Evolutionary conservation across 2,888 invertebrate species (phyloP).

Genomic region (Hermaeophaga mercurialis): DNA sequence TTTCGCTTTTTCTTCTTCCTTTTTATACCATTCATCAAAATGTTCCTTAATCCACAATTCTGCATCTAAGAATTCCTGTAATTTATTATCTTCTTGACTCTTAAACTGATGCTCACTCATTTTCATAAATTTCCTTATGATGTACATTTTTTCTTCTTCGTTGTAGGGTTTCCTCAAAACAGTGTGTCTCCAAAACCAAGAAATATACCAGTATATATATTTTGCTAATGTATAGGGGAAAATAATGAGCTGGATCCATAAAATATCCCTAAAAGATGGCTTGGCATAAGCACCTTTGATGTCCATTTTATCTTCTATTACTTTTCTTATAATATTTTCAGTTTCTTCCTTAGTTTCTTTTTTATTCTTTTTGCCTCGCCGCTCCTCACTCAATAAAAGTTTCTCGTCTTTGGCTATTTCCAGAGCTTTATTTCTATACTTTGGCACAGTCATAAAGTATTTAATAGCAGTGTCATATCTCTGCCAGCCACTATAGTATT

Average conservation of each 20-base stretch:
- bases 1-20: conserved; percentile 84
- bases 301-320: conserved; percentile 92
- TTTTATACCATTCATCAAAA: conserved; percentile 77
- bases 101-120: conserved; percentile 74
- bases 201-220: conserved; percentile 75
- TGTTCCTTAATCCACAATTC: conserved; percentile 86
- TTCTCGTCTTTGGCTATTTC: conserved; percentile 70
- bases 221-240: conserved; percentile 75
- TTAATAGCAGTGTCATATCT: conserved; percentile 84
- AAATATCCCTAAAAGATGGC: conserved; percentile 75
- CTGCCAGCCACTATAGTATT: conserved; percentile 80
- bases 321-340: conserved; percentile 77
- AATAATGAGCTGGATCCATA: conserved; percentile 84
- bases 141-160: conserved; percentile 80
- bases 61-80: conserved; percentile 71
- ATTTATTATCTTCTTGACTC: conserved; percentile 75
- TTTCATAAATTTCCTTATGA: conserved; percentile 80
- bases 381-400: conserved; percentile 57
- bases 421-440: conserved; percentile 81
- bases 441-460: conserved; percentile 85
- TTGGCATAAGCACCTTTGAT: conserved; percentile 92
- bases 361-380: conserved; percentile 61
- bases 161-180: conserved; percentile 78
- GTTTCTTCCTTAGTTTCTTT: conserved; percentile 69
- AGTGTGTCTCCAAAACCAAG: conserved; percentile 83